Evolutionary conservation across 35 echinoderm and acorn worm species (phyloP).

Genomic region (Apostichopus japonicus): DNA sequence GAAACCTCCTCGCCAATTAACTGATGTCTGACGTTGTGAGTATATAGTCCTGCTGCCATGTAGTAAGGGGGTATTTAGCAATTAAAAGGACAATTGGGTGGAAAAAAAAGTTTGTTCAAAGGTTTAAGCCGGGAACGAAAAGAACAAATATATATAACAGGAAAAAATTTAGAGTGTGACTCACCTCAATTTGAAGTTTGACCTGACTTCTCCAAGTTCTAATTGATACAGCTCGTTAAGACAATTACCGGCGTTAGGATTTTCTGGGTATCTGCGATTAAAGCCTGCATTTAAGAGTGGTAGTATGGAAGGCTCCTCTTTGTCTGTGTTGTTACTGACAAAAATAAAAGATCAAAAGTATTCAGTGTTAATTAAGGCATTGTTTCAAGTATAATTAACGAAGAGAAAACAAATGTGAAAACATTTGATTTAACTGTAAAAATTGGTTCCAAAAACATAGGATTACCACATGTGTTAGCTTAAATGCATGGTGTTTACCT

Average conservation of each 20-base stretch:
- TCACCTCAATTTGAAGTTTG: constrained; percentile 84
- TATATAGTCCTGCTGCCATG: too few relatives aligned
- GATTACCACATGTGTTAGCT: too few relatives aligned
- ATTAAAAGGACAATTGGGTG: not conserved
- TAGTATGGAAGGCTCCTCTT: constrained; percentile 85
- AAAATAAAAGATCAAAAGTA: not conserved
- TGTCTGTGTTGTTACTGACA: constrained; percentile 67
- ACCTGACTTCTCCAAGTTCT: constrained; percentile 91
- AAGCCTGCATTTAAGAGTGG: constrained; percentile 87
- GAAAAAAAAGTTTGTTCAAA: not conserved
- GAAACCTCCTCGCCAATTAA: too few relatives aligned
- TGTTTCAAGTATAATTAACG: too few relatives aligned
- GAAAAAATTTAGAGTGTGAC: not conserved
- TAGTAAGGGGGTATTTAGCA: too few relatives aligned
- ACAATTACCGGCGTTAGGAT: constrained; percentile 79
- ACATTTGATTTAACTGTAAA: too few relatives aligned
- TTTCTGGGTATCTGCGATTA: constrained; percentile 77
- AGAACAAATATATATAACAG: not conserved
- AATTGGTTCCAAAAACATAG: too few relatives aligned
- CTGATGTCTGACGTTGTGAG: too few relatives aligned
- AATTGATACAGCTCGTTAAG: constrained; percentile 96
- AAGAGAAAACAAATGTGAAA: too few relatives aligned
- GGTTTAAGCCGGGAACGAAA: not conserved
- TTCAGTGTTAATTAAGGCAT: too few relatives aligned
- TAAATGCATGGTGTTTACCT: too few relatives aligned